These are phyloP conservation scores for Chauna torquata DNA, from an alignment of 2,113 vertebrate genomes.

Conservation along the genomic window DNA sequence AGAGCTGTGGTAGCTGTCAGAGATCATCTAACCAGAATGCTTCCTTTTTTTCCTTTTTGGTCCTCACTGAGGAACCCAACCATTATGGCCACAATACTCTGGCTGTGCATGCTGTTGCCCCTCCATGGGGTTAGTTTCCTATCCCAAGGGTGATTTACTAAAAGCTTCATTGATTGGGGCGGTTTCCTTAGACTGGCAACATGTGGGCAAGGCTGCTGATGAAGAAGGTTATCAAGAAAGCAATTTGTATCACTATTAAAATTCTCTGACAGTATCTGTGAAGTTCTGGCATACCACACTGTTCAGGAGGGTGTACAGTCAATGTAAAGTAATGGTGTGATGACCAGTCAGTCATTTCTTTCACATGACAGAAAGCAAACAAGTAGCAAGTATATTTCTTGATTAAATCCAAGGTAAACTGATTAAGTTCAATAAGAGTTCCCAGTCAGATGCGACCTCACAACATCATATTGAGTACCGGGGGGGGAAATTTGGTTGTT, in stretches of 20 bases:
- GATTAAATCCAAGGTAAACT: neutral
- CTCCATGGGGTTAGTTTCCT: neutral
- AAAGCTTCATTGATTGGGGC: neutral
- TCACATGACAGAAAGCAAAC: neutral
- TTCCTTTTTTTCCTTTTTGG: neutral
- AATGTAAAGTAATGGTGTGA: neutral
- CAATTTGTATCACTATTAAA: neutral
- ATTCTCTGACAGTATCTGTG: neutral
- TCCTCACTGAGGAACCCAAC: neutral
- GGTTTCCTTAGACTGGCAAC: neutral
- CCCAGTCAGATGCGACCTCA: neutral
- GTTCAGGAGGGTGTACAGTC: neutral
- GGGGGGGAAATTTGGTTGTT: neutral
- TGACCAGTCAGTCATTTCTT: neutral
- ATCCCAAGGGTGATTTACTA: neutral
- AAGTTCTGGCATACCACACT: neutral
- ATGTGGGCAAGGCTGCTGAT: neutral
- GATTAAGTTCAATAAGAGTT: neutral
- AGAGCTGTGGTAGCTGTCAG: neutral
- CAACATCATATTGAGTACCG: neutral
- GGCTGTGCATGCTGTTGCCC: neutral
- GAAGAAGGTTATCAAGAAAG: neutral
- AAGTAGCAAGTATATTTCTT: neutral
- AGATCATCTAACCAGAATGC: neutral
- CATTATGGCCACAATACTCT: neutral